phyloP scores from a whole-genome alignment of 2,888 invertebrate genomes.

The Chrysopilus asiliformis region DNA sequence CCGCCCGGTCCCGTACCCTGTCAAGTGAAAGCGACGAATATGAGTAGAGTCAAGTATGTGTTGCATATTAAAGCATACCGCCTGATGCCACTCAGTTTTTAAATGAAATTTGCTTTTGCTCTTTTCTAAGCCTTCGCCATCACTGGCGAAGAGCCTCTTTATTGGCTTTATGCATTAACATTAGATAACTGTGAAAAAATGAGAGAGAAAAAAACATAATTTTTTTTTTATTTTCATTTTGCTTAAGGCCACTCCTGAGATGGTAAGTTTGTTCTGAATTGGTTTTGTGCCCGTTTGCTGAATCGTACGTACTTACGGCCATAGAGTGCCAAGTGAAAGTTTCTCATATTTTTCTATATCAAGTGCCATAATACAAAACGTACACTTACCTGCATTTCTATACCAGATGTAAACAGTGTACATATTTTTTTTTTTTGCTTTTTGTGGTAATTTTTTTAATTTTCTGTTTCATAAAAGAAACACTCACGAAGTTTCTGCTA shows the following conservation, averaged over 20 bases:
- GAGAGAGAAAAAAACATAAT: slow-evolving; percentile 2
- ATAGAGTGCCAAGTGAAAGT: no score
- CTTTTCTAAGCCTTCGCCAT: slow-evolving; percentile 11
- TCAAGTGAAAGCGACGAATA: slow-evolving; percentile 5
- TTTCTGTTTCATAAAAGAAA: no score
- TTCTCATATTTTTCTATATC: no score
- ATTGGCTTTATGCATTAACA: slow-evolving; percentile 15
- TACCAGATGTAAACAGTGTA: no score
- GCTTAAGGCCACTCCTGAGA: slow-evolving; percentile 13
- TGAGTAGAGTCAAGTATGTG: slow-evolving; percentile 14
- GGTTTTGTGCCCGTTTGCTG: slow-evolving; percentile 2
- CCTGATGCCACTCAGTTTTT: slow-evolving; percentile 13
- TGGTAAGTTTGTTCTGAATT: slow-evolving; percentile 13
- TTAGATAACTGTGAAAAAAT: slow-evolving; percentile 12
- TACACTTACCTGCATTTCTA: no score
- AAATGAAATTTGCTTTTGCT: slow-evolving; percentile 15
- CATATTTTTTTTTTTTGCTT: no score
- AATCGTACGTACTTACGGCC: no score
- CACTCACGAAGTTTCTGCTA: no score
- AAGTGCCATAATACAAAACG: no score
- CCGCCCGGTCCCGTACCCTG: neutral
- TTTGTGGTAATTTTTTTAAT: no score
- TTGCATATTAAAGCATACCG: slow-evolving; percentile 14
- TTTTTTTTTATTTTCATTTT: slow-evolving; percentile 1
- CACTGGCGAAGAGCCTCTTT: slow-evolving; percentile 7